These are phyloP conservation scores for Lithophane ornitopus DNA, from an alignment of 2,888 invertebrate genomes.

Conservation along the genomic window DNA sequence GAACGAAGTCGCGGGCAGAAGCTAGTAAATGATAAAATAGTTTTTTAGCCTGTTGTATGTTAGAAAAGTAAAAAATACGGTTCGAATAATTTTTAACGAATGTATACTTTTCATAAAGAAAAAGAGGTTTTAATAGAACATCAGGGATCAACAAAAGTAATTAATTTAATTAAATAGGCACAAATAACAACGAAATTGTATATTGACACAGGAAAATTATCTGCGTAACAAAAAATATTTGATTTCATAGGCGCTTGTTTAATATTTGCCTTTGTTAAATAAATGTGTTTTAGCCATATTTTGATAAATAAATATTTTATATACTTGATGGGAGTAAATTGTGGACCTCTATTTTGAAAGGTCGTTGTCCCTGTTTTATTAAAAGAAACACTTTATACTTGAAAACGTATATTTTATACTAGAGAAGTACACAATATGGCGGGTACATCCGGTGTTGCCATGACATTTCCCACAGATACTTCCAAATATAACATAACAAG, in stretches of 20 bases:
- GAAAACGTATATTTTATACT: no score
- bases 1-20: not conserved
- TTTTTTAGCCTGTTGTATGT: no score
- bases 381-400: no score
- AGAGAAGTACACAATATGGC: no score
- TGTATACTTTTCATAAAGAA: conserved; percentile 2
- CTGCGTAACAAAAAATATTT: conserved; percentile 10
- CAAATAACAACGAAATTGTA: conserved; percentile 22
- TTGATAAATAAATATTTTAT: not conserved
- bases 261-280: conserved; percentile 8
- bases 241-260: not conserved
- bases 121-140: not conserved
- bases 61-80: not conserved
- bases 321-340: no score
- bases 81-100: not conserved
- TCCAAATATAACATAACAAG: no score
- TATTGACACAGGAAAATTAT: not conserved
- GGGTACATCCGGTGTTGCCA: no score
- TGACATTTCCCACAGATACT: no score
- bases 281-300: not conserved
- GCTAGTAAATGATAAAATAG: not conserved
- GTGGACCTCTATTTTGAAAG: not conserved
- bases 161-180: conserved; percentile 13
- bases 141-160: conserved; percentile 9
- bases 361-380: not conserved